Evolutionary conservation across 2,888 invertebrate species (phyloP), one percentile per base, ranked within the genome.

Genomic region (Psylliodes chrysocephalus): DNA sequence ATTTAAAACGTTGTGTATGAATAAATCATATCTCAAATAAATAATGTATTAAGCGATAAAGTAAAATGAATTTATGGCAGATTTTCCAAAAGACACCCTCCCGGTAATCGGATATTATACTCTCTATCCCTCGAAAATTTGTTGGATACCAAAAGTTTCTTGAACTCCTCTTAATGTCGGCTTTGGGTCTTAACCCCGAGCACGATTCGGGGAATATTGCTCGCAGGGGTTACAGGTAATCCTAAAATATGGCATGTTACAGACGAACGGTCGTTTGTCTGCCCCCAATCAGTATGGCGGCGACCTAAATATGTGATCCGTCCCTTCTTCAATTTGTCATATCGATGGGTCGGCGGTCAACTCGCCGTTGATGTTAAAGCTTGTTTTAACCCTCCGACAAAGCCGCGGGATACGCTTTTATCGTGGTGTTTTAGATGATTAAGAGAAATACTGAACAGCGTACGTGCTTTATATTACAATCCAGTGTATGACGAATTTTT

Each of bases 271-370:
- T 65, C 60, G 60, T 52, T 49, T 49, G 60, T 46, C 60, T 49
- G 63, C 63, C 68, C 71, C 64, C 70, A 71, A 73, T 73, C 73
- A 69, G 67, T 71, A 70, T 55, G 65, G 69, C 64, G 67, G 66
- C 68, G 40, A 28, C 49, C 69, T 67, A 63, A 71, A 70, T 70
- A 63, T 67, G 60, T 62, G 71, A 71, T 71, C 67, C 66, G 56
- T 66, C 71, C 72, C 69, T 68, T 72, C 72, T 71, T 69, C 71
- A 73, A 72, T 75, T 75, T 75, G 71, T 75, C 73, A 73, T 68
- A 70, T 70, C 66, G 60, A 64, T 38, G 15, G n/a, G 54, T 61
- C 67, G 59, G 62, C 68, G 42, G 42, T 68, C 33, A 19, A 19
- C 44, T 19, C 61, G 57, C 22, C 49, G 49, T 52, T 22, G 52